Evolutionary conservation across 2,797 vertebrate species (phyloP).

Genomic region (Lepus oiostolus): DNA sequence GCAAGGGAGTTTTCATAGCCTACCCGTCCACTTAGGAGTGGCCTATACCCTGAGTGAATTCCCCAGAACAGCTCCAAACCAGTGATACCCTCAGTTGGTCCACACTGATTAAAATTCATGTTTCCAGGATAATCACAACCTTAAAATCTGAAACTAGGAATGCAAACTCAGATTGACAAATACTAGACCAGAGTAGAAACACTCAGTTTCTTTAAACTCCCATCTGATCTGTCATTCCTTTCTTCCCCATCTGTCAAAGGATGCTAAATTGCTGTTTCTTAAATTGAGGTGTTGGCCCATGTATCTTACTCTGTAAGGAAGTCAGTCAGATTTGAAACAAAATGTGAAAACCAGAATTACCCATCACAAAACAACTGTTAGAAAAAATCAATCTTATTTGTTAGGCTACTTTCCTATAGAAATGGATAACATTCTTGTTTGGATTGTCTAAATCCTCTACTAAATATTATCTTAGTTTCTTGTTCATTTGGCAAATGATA

Average conservation of each 20-base stretch:
- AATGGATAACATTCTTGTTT: constrained; percentile 33
- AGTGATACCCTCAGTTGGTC: background rate
- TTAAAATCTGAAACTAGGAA: background rate
- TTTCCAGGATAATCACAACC: background rate
- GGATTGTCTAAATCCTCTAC: background rate
- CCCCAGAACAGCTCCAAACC: background rate
- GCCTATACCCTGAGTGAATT: background rate
- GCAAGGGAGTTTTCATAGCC: background rate
- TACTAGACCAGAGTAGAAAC: background rate
- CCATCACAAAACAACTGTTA: background rate
- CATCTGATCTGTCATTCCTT: background rate
- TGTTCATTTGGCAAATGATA: constrained; percentile 1
- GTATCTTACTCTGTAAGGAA: background rate
- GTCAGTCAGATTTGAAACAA: constrained; percentile 13
- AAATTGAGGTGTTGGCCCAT: background rate
- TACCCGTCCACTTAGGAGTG: background rate
- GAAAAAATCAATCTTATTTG: background rate
- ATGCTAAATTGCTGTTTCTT: constrained; percentile 48
- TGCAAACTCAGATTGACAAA: background rate
- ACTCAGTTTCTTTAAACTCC: background rate
- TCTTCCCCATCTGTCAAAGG: background rate
- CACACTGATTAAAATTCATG: background rate
- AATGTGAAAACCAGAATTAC: constrained; percentile 2
- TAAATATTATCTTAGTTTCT: constrained; percentile 50
- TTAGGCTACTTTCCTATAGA: constrained; percentile 2